These are phyloP conservation scores for Ictalurus punctatus DNA, from an alignment of 2,113 vertebrate species.

Conservation along the genomic window DNA sequence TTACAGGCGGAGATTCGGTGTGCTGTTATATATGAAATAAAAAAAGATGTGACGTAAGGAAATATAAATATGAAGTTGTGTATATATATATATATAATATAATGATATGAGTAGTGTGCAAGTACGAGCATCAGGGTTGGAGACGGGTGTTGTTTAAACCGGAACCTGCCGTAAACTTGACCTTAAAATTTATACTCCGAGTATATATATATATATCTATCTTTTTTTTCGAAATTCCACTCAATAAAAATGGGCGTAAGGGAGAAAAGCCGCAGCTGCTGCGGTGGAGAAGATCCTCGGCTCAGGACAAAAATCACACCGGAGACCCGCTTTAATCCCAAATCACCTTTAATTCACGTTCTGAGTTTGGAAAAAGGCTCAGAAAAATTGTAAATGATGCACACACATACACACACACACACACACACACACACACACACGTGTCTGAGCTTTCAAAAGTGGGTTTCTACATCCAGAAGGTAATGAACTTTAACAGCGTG, in stretches of 20 bases:
- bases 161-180: too few species aligned
- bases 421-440: not conserved
- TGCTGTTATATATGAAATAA: too few species aligned
- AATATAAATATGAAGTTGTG: too few species aligned
- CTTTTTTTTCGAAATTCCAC: too few species aligned
- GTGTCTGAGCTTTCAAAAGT: not conserved
- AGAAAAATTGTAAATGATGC: not conserved
- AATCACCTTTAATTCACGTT: not conserved
- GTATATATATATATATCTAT: too few species aligned
- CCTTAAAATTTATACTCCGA: too few species aligned
- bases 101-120: too few species aligned
- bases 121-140: too few species aligned
- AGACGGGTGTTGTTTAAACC: too few species aligned
- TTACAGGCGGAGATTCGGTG: too few species aligned
- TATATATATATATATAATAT: too few species aligned
- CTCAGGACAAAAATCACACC: not conserved
- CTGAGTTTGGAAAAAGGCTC: not conserved
- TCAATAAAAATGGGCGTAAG: not conserved
- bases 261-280: not conserved
- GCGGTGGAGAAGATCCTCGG: not conserved
- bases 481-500: constrained; percentile 12
- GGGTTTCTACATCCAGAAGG: not conserved
- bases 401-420: not conserved
- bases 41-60: too few species aligned
- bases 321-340: not conserved